Evolutionary conservation across 2,113 vertebrate genomes (phyloP).

Genomic region (Origma solitaria): DNA sequence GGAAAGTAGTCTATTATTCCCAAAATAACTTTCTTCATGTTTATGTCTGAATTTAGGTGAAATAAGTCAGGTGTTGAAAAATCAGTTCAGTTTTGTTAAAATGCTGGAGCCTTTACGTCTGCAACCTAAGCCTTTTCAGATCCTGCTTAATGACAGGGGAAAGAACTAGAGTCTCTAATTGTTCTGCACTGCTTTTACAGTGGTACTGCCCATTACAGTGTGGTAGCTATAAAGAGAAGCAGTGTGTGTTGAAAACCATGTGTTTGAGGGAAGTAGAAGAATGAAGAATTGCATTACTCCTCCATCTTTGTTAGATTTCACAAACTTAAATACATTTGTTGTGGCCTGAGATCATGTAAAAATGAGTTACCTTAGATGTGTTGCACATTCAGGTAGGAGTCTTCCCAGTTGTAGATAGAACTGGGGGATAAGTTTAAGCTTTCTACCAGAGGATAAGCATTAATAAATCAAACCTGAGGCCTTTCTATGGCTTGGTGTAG

Average conservation of each 20-base stretch:
- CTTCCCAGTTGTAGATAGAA: neutral
- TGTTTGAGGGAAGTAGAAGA: neutral
- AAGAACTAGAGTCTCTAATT: neutral
- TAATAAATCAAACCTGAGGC: neutral
- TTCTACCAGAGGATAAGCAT: neutral
- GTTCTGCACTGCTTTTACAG: neutral
- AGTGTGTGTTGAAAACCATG: neutral
- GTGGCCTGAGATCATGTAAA: neutral
- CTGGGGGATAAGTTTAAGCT: neutral
- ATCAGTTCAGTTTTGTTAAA: neutral
- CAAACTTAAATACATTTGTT: neutral
- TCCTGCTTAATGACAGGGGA: neutral
- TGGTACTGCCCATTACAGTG: neutral
- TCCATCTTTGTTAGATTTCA: neutral
- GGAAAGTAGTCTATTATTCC: neutral
- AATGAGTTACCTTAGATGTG: neutral
- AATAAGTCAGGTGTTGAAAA: neutral
- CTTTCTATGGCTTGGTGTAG: neutral
- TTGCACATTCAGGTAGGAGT: neutral
- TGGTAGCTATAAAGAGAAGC: neutral
- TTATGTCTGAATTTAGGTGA: neutral
- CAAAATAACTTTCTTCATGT: neutral
- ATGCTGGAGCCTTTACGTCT: neutral
- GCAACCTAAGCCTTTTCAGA: neutral
- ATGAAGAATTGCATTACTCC: neutral